Evolutionary conservation across 2,113 vertebrate genomes (phyloP), one percentile per base, ranked within the genome.

Genomic region (Phylloscopus trochiloides): DNA sequence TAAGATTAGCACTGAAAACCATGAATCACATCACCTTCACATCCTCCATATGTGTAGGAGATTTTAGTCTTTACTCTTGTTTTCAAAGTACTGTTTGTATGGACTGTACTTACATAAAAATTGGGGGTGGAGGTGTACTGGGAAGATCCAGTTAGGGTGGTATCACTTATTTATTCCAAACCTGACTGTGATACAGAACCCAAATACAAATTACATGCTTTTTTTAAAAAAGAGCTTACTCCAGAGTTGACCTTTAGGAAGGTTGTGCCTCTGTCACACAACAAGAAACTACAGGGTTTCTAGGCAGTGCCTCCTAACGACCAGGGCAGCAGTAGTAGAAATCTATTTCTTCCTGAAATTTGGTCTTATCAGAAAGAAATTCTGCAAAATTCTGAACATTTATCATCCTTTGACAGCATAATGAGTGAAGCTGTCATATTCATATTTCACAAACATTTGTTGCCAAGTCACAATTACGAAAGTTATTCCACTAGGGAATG

Each of bases 61-160:
- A 81, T 52, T 76, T 80, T n/a, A 78, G 21, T 42, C 14, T 67
- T 91, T 26, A 31, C 4, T 70, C 11, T 59, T 92, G 17, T 63
- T 84, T 92, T 66, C 12, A 48, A 86, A 48, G 48, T 29, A 43
- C 18, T 81, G 31, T 24, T 62, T 14, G 9, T 72, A 59, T 21
- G 26, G 14, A 73, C 12, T 50, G 5, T 42, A 19, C 5, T 80
- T 86, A 32, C 3, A 65, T 17, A 20, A 89, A 74, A 84, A 36
- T 2, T 47, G 17, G 12, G 17, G 5, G 3, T 19, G 26, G 3
- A 3, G 1, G 2, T 47, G 18, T 9, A 20, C 24, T 32, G 10
- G 6, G 43, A 66, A 72, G 29, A 38, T 36, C 8, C 8, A 57
- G 0, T 40, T 61, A 61, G 58, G 31, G 34, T 1, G 3, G 8